Base-by-base conservation (phyloP, 2,113 vertebrate genomes). In the Mungos mungo region DNA sequence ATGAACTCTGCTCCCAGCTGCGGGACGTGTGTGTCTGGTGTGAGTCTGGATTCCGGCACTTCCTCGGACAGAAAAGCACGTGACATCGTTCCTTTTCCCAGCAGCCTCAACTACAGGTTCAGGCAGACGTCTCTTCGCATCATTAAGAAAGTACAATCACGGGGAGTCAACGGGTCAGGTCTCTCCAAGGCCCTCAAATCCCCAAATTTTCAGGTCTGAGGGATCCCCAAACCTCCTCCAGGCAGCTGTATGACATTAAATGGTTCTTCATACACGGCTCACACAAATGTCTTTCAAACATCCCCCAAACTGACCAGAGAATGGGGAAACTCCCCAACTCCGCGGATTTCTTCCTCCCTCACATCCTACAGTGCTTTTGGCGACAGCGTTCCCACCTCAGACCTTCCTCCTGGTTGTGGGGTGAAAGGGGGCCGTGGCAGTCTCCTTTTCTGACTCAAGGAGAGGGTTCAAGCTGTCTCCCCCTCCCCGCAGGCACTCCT, bases 401-500 rank as follows among this genome's bases (percentile, higher is more conserved):
- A n/a, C 10, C 88, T 45, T 54, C 50, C 65, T 54, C 35, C 21
- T 1, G 6, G 77, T 2, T 2, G 8, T 29, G 76, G 16, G 33
- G 29, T 31, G 69, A 50, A 66, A 33, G 27, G 29, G 77, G 21
- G 57, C 27, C 27, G 15, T 1, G 15, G 57, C 0, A 21, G n/a
- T 47, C 72, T 79, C 82, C 7, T 38, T 35, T 63, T 65, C 83
- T 35, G 47, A 47, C 74, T 50, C 35, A 1, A 60, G 14, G 31
- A 21, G 97, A 95, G 90, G 80, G 90, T 96, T 96, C 96, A 93
- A 85, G 3, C 1, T n/a, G 35, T 88, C 74, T 50, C 52, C 79
- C 63, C 82, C 76, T 90, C 82, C 69, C 89, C 12, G 79, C 97
- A 96, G 97, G 95, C 97, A 94, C 92, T 97, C 60, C 84, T 97